A percentile compares a stretch with the other conserved stretches of the same genome.
Conservation (phyloP, 2,888 invertebrate species). For the Volucella zonaria region DNA sequence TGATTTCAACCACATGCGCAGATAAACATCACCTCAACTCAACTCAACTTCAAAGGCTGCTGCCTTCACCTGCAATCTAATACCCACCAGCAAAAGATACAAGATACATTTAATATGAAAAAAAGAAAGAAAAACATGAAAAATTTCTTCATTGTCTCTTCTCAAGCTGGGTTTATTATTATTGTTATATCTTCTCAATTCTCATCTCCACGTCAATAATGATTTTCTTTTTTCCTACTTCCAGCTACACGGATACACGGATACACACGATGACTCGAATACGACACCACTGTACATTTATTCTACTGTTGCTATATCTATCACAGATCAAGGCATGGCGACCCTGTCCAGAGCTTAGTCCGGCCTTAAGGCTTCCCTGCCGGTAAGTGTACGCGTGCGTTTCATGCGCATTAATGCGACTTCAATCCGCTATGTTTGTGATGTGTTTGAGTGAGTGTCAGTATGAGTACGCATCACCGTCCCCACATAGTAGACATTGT, state of each 20-base stretch:
- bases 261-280: slow-evolving; percentile 62
- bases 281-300: slow-evolving; percentile 73
- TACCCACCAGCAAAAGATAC: not conserved
- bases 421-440: slow-evolving; percentile 78
- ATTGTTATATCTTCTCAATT: slow-evolving; percentile 29
- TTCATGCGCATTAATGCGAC: too few relatives aligned
- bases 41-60: slow-evolving; percentile 13
- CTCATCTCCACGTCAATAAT: slow-evolving; percentile 1
- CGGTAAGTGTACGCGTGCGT: slow-evolving; percentile 79
- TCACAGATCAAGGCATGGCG: slow-evolving; percentile 84
- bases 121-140: slow-evolving; percentile 24
- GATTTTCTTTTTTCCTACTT: slow-evolving; percentile 48
- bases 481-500: slow-evolving; percentile 57
- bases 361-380: slow-evolving; percentile 90
- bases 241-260: slow-evolving; percentile 53
- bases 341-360: slow-evolving; percentile 90
- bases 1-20: slow-evolving; percentile 63
- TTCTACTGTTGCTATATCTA: slow-evolving; percentile 78
- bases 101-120: not conserved
- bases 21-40: slow-evolving; percentile 30
- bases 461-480: not conserved
- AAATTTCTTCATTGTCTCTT: slow-evolving; percentile 29
- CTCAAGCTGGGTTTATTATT: slow-evolving; percentile 18
- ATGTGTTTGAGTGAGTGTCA: too few relatives aligned
- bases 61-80: slow-evolving; percentile 24